A percentile compares a stretch with the other conserved stretches of the same genome.
phyloP scores from a whole-genome alignment of 2,888 invertebrate species.

The Antheraea assamensis region DNA sequence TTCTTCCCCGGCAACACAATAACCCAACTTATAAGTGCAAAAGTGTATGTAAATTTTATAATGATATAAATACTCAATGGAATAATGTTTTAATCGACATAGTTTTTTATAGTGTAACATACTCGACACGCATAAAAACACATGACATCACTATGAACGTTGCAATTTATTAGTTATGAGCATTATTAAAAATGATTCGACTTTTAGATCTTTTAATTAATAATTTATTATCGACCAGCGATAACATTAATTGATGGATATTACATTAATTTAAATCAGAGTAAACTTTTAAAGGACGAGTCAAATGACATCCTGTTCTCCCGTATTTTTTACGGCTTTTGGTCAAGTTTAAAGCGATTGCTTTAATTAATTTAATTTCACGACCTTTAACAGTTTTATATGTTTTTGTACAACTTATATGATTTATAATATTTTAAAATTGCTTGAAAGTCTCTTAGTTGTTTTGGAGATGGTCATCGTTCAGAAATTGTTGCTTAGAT shows the following conservation, averaged over 20 bases:
- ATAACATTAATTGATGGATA: conserved; percentile 51
- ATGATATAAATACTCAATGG: neutral
- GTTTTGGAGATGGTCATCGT: neutral
- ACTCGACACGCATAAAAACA: conserved; percentile 34
- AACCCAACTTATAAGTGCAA: too few species aligned
- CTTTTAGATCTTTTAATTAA: conserved; percentile 61
- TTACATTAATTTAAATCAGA: conserved; percentile 24
- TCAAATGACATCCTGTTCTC: conserved; percentile 27
- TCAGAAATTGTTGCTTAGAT: neutral
- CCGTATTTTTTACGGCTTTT: conserved; percentile 10
- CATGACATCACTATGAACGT: conserved; percentile 47
- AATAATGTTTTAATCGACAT: conserved; percentile 24
- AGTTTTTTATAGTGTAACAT: conserved; percentile 15
- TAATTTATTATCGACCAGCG: conserved; percentile 54
- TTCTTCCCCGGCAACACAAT: too few species aligned
- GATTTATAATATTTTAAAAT: neutral
- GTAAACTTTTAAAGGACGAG: conserved; percentile 26
- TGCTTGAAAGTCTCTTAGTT: neutral
- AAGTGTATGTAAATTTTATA: neutral
- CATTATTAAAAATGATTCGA: conserved; percentile 58
- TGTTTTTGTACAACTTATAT: neutral
- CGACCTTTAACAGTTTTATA: neutral
- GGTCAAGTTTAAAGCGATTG: neutral
- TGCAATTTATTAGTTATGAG: conserved; percentile 58
- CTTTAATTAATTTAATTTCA: conserved; percentile 2